Conservation (phyloP, 2,797 vertebrate species). For the Pelodytes ibericus region DNA sequence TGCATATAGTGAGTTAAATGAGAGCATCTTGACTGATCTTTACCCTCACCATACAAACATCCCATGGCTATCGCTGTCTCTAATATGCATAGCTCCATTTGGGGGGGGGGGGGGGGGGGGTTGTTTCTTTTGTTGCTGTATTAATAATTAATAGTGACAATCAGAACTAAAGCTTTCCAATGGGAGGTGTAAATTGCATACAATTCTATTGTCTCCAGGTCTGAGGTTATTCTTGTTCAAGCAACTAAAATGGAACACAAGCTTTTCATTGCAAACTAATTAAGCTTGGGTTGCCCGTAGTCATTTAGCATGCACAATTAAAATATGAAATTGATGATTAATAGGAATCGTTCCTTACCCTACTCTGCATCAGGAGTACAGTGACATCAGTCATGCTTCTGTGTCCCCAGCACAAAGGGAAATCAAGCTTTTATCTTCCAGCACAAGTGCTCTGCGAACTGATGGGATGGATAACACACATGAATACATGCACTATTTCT, state of each 20-base stretch:
- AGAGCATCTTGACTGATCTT: background rate
- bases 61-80: background rate
- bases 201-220: conserved; percentile 37
- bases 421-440: conserved; percentile 70
- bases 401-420: conserved; percentile 70
- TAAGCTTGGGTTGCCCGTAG: conserved; percentile 41
- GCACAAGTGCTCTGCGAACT: conserved; percentile 64
- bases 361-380: conserved; percentile 77
- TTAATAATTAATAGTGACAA: conserved; percentile 32
- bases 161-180: conserved; percentile 28
- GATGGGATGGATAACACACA: conserved; percentile 55
- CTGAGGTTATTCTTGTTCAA: conserved; percentile 38
- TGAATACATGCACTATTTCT: conserved; percentile 41
- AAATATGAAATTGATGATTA: conserved; percentile 15
- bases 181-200: conserved; percentile 40
- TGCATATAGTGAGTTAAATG: conserved; percentile 2
- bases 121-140: conserved; percentile 19
- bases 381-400: conserved; percentile 81
- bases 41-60: background rate
- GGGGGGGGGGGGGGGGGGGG: too few species aligned
- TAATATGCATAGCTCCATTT: background rate
- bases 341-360: conserved; percentile 75
- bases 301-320: conserved; percentile 36
- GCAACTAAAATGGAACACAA: conserved; percentile 17
- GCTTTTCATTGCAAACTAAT: conserved; percentile 46